Evolutionary conservation across 2,113 vertebrate genomes (phyloP), one percentile per base, ranked within the genome.

Genomic region (Pungitius pungitius): DNA sequence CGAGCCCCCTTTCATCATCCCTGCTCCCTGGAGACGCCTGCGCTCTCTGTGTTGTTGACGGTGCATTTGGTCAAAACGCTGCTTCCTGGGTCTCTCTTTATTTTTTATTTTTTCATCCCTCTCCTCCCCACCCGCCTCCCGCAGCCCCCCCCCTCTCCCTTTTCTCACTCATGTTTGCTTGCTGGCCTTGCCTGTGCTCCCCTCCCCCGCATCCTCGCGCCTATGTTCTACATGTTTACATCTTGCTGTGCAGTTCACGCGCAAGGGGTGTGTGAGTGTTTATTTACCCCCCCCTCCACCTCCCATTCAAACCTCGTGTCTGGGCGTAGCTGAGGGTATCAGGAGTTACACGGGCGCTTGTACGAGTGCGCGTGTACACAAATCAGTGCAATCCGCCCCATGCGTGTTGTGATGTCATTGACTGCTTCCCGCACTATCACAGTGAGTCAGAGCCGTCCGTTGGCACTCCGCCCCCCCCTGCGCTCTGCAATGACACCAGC

Each of bases 141-240:
- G 63, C 60, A 68, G 18, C 55, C 77, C 68, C 78, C 84, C 80
- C 85, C 6, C n/a, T n/a, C n/a, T n/a, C n/a, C 80, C 59, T 83
- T 75, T 80, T 63, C 42, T 64, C 55, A 63, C 79, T 67, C 61
- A 64, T 68, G 69, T 82, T 75, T 79, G 55, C 80, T 61, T 30
- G 47, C 79, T 56, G 74, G 82, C 77, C 43, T 76, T 24, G 75
- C 55, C 42, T 66, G 59, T 75, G 59, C 77, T 75, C 78, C 90
- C 88, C 87, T 91, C 90, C 88, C 87, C 87, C 90, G 58, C 83
- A 80, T 56, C 39, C 58, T 75, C 75, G 59, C 83, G 73, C 54
- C 69, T 76, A 66, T 77, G 67, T 74, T 75, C 58, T 78, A 80
- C 82, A 88, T 93, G 92, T 93, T 92, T 93, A 92, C 88, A 88